phyloP scores from a whole-genome alignment of 2,888 invertebrate species.

The Plagodis pulveraria region DNA sequence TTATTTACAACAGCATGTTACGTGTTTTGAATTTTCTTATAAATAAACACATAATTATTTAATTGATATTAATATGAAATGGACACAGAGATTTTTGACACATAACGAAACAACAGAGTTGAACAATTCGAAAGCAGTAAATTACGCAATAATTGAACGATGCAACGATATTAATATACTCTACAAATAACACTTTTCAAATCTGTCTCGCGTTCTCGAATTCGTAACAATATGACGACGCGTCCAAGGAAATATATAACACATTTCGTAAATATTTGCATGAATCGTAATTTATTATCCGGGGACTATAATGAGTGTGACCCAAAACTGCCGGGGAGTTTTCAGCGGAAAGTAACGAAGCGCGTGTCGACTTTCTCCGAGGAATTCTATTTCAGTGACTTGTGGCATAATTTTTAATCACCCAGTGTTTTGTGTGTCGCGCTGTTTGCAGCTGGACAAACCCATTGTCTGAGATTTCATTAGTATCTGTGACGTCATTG shows the following conservation, averaged over 20 bases:
- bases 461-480: slow-evolving; percentile 53
- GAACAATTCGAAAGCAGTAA: too few relatives aligned
- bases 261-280: slow-evolving; percentile 50
- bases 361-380: slow-evolving; percentile 73
- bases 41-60: too few relatives aligned
- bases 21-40: too few relatives aligned
- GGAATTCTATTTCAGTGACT: slow-evolving; percentile 66
- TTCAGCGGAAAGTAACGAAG: slow-evolving; percentile 60
- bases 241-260: slow-evolving; percentile 24
- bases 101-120: too few relatives aligned
- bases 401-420: slow-evolving; percentile 64
- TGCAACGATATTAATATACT: too few relatives aligned
- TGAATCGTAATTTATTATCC: slow-evolving; percentile 58
- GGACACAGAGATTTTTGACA: too few relatives aligned
- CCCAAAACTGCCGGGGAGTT: slow-evolving; percentile 75
- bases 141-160: too few relatives aligned
- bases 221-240: slow-evolving; percentile 45
- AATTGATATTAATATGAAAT: too few relatives aligned
- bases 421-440: slow-evolving; percentile 27
- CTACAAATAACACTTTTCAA: slow-evolving; percentile 37
- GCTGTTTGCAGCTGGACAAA: slow-evolving; percentile 50
- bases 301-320: slow-evolving; percentile 67
- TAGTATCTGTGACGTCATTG: slow-evolving; percentile 14
- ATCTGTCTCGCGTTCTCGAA: slow-evolving; percentile 26
- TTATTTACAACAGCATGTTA: too few relatives aligned